Conservation (phyloP, 2,888 invertebrate species). For the Mechanitis mazaeus region DNA sequence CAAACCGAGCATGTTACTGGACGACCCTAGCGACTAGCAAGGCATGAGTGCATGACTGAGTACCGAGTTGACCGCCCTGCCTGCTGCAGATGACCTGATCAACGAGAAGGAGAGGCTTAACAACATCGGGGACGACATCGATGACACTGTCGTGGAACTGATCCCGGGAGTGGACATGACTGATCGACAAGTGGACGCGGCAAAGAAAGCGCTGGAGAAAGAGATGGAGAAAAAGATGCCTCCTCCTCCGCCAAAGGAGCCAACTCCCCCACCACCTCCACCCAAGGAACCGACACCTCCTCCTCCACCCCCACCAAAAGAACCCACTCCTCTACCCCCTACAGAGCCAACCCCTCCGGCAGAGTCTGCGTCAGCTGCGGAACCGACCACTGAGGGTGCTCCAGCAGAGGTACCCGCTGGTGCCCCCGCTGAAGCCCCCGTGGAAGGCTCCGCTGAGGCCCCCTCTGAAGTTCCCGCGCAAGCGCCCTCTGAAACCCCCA, state of each 20-base stretch:
- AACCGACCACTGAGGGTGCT: slow-evolving; percentile 34
- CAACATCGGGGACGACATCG: slow-evolving; percentile 94
- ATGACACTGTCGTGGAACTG: slow-evolving; percentile 92
- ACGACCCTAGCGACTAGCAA: slow-evolving; percentile 13
- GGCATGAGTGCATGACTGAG: slow-evolving; percentile 30
- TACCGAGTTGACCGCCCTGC: slow-evolving; percentile 34
- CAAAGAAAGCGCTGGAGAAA: slow-evolving; percentile 18
- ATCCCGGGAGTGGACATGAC: slow-evolving; percentile 77
- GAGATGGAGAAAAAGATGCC: slow-evolving; percentile 29
- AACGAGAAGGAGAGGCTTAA: slow-evolving; percentile 93
- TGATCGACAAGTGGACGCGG: slow-evolving; percentile 17
- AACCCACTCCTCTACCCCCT: slow-evolving; percentile 39
- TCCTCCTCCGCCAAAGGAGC: slow-evolving; percentile 42
- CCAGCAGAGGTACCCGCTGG: slow-evolving; percentile 31
- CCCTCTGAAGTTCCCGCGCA: slow-evolving; percentile 11
- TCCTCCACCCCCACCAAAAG: slow-evolving; percentile 40
- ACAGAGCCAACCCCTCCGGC: slow-evolving; percentile 29
- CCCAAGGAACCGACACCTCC: slow-evolving; percentile 35
- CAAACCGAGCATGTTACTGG: background rate
- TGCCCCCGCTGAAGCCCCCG: slow-evolving; percentile 32
- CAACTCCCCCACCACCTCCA: slow-evolving; percentile 35
- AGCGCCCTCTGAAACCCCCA: too few species aligned
- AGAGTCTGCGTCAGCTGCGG: slow-evolving; percentile 36
- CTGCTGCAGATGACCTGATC: slow-evolving; percentile 87
- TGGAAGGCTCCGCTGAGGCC: slow-evolving; percentile 4